Conservation (phyloP, 2,888 invertebrate species). For the Andricus quercusramuli region DNA sequence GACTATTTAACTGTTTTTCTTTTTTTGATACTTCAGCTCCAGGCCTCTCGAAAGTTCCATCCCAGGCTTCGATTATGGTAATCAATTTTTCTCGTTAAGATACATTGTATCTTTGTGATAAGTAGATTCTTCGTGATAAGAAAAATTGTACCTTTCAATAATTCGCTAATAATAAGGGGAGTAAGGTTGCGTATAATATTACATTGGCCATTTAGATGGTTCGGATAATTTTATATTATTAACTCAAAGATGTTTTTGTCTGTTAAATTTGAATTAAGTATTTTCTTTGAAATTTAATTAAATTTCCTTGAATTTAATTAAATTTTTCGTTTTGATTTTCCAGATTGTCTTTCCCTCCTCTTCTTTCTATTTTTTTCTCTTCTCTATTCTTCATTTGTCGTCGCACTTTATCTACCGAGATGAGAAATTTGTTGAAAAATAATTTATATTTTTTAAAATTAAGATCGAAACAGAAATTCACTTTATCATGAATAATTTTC, state of each 20-base stretch:
- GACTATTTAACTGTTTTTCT: not conserved
- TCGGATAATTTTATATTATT: not conserved
- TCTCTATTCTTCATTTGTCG: too few relatives aligned
- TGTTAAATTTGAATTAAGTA: not conserved
- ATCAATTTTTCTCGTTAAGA: not conserved
- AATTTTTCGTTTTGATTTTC: too few relatives aligned
- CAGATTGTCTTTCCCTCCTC: too few relatives aligned
- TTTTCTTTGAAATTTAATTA: too few relatives aligned
- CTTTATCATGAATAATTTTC: too few relatives aligned
- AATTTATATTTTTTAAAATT: too few relatives aligned
- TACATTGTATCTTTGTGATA: conserved; percentile 4
- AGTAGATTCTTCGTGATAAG: not conserved
- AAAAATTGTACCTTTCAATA: not conserved
- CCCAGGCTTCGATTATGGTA: not conserved
- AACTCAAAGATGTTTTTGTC: not conserved
- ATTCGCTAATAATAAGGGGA: too few relatives aligned
- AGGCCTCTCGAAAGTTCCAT: not conserved
- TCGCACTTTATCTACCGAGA: not conserved
- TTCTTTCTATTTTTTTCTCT: too few relatives aligned
- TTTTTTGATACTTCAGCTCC: not conserved
- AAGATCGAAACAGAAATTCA: too few relatives aligned
- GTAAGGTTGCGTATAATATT: not conserved
- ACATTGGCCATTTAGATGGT: not conserved
- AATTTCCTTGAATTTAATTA: too few relatives aligned
- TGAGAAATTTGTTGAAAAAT: not conserved